Conservation (phyloP, 2,888 invertebrate species). For the Augochlorella aurata region DNA sequence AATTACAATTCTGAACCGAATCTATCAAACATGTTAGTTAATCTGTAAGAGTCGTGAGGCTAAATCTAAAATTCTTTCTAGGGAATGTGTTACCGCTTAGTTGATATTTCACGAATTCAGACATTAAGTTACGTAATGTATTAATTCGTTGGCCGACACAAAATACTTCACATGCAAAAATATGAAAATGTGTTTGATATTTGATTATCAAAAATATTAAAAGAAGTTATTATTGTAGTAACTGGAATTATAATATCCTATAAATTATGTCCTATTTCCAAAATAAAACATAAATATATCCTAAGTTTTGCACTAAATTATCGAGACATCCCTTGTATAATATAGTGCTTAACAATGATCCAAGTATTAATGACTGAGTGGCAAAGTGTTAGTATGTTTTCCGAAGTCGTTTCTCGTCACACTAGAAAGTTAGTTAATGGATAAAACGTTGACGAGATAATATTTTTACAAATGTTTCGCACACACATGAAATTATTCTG, state of each 20-base stretch:
- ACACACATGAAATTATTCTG: conserved; percentile 60
- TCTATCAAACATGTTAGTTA: conserved; percentile 11
- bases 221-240: not conserved
- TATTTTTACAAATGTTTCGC: conserved; percentile 65
- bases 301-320: conserved; percentile 20
- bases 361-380: conserved; percentile 45
- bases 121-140: conserved; percentile 1
- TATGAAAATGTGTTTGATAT: conserved; percentile 14
- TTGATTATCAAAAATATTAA: conserved; percentile 23
- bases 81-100: conserved; percentile 24
- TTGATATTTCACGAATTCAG: conserved; percentile 8
- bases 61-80: conserved; percentile 14
- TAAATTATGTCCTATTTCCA: conserved; percentile 10
- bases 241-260: conserved; percentile 1
- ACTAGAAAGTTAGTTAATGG: conserved; percentile 44
- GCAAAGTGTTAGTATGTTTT: conserved; percentile 42
- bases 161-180: not conserved
- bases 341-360: conserved; percentile 37
- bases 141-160: not conserved
- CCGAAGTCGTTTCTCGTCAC: conserved; percentile 25
- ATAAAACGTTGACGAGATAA: conserved; percentile 47
- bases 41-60: not conserved
- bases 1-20: conserved; percentile 11
- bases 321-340: conserved; percentile 19
- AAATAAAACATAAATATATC: not conserved